These are phyloP conservation scores for Thunnus maccoyii DNA, from an alignment of 2,113 vertebrate species.

Conservation along the genomic window DNA sequence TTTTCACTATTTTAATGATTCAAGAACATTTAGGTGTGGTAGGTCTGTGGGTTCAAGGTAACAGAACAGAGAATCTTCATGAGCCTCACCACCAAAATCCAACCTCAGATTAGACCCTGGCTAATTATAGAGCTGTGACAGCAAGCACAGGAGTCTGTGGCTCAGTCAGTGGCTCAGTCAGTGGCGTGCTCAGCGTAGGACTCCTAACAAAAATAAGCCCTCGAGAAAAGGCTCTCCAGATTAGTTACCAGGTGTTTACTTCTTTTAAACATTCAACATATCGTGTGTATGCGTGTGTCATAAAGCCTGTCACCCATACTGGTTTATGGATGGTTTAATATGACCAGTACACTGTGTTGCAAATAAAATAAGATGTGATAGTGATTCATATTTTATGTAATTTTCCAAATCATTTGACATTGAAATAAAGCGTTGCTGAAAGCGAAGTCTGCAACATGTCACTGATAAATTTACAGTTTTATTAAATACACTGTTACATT, in stretches of 20 bases:
- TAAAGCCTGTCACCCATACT: constrained; percentile 54
- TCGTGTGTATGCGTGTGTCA: constrained; percentile 34
- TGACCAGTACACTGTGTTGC: constrained; percentile 76
- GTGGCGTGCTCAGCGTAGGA: neutral
- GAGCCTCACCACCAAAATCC: constrained; percentile 47
- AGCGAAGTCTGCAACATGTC: constrained; percentile 11
- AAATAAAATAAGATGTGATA: constrained; percentile 57
- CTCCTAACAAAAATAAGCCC: constrained; percentile 15
- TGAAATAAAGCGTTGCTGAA: constrained; percentile 61
- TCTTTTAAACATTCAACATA: constrained; percentile 41
- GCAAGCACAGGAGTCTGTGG: constrained; percentile 28
- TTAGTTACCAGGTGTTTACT: constrained; percentile 27
- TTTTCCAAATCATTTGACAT: constrained; percentile 62
- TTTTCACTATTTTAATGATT: constrained; percentile 23
- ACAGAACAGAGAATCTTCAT: constrained; percentile 34
- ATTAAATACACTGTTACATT: neutral
- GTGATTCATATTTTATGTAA: constrained; percentile 52
- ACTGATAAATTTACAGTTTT: neutral
- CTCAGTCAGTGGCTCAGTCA: constrained; percentile 22
- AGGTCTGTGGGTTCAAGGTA: constrained; percentile 39
- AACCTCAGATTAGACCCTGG: constrained; percentile 59
- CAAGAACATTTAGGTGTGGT: constrained; percentile 16
- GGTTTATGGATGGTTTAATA: constrained; percentile 53
- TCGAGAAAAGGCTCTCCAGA: neutral
- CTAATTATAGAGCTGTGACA: constrained; percentile 60